Base-by-base conservation (phyloP, 2,113 vertebrate species). In the Channa maculata region DNA sequence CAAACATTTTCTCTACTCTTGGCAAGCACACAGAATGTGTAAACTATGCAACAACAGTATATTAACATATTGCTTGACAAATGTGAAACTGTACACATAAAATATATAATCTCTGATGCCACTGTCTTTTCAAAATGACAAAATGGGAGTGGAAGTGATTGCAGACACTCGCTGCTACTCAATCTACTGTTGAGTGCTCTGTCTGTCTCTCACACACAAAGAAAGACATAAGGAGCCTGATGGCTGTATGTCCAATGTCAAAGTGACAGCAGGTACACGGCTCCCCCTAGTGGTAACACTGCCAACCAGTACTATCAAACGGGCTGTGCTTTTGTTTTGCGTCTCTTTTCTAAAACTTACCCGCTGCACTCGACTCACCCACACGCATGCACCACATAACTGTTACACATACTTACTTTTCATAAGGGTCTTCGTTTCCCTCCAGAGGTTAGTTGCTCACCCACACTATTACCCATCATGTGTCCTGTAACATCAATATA, bases 211-310 rank as follows among this genome's bases (percentile, higher is more conserved):
- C 50, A 37, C 24, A 58, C 13, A 43, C 33, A 54, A 3, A 75
- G 4, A 58, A 3, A 46, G 3, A 57, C 62, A 15, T 14, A 6
- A 8, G 12, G 0, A 48, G 14, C 8, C 9, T 13, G 4, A 13
- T 12, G 33, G 12, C 36, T 49, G 50, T 12, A n/a, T 37, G 41
- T 48, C 44, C 45, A 62, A 41, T 38, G 38, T 49, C 54, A 46
- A n/a, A 33, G 41, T 61, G 49, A 69, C 74, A 66, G 78, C 67
- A 75, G 73, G 62, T 70, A 53, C 67, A 86, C 37, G 37, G 83
- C 89, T 82, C 91, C 91, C 82, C 71, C 89, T 87, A 65, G 85
- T 81, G 91, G 68, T 9, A 34, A 38, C 10, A 57, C 24, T 3
- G 36, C 6, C 41, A 52, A 85, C 1, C 41, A 73, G 49, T 81